Percentiles rank a stretch among this genome's conserved stretches.
These are phyloP conservation scores for Eristalis arbustorum DNA, from an alignment of 2,888 invertebrate species.

Conservation along the genomic window DNA sequence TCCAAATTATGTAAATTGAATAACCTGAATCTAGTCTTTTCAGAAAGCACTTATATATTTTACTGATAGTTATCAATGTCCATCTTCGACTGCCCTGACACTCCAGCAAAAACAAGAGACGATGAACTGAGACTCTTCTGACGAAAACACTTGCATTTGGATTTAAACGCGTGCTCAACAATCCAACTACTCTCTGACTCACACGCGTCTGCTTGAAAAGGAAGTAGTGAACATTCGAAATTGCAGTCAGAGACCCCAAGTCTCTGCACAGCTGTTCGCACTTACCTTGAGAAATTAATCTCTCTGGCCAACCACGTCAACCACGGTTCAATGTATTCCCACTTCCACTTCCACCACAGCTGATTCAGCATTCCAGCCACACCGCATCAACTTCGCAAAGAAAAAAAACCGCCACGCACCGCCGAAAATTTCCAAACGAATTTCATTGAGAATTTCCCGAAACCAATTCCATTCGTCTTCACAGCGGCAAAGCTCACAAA, in stretches of 20 bases:
- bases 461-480: not conserved
- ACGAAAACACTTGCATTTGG: too few species aligned
- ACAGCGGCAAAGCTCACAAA: not conserved
- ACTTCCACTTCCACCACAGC: not conserved
- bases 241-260: not conserved
- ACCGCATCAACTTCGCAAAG: not conserved
- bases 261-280: not conserved
- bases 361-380: not conserved
- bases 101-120: too few species aligned
- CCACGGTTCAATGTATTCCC: not conserved
- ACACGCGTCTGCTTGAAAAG: too few species aligned
- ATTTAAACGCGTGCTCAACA: too few species aligned
- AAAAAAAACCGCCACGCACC: not conserved
- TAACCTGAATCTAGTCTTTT: too few species aligned
- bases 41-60: too few species aligned
- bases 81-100: too few species aligned
- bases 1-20: too few species aligned
- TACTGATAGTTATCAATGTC: too few species aligned
- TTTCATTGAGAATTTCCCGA: constrained; percentile 46
- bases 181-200: too few species aligned
- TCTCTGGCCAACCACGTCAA: not conserved
- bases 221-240: not conserved
- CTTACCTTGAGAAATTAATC: not conserved
- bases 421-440: constrained; percentile 31
- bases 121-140: too few species aligned